Evolutionary conservation across 1,140 invertebrate genomes (phyloP).

Genomic region (Platyscapa corneri): DNA sequence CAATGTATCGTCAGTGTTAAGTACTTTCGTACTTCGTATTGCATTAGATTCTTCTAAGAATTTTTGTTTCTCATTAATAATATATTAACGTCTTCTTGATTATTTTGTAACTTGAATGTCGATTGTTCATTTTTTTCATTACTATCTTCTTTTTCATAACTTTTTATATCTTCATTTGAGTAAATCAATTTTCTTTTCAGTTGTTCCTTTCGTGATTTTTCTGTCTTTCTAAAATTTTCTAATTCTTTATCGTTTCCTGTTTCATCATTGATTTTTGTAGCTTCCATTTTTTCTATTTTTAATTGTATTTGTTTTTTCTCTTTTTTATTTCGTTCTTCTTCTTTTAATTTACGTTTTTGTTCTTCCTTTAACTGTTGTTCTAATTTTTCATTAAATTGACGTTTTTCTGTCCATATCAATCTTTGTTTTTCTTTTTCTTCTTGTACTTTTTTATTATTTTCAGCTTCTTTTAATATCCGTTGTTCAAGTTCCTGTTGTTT

Average conservation of each 20-base stretch:
- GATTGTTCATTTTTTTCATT: conserved; percentile 48
- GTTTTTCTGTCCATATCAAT: too few relatives aligned
- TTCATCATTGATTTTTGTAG: conserved; percentile 37
- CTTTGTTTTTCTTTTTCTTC: too few relatives aligned
- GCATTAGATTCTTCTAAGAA: conserved; percentile 18
- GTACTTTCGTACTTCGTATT: background rate
- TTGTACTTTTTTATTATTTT: too few relatives aligned
- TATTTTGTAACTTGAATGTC: conserved; percentile 43
- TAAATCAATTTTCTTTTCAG: too few relatives aligned
- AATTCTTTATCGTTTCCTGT: conserved; percentile 37
- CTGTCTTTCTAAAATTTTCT: conserved; percentile 29
- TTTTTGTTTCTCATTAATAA: conserved; percentile 66
- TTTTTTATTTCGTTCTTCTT: conserved; percentile 35
- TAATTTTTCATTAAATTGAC: too few relatives aligned
- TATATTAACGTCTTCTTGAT: conserved; percentile 68
- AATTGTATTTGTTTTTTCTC: background rate
- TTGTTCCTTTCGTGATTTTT: conserved; percentile 40
- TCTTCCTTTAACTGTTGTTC: too few relatives aligned
- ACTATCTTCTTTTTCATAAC: conserved; percentile 38
- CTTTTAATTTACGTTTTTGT: conserved; percentile 10
- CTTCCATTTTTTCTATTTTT: conserved; percentile 42
- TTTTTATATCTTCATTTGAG: conserved; percentile 6
- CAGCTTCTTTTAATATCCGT: conserved; percentile 10
- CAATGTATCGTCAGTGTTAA: too few relatives aligned
- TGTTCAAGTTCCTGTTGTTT: conserved; percentile 13